Percentiles rank a stretch among this genome's conserved stretches.
Evolutionary conservation across 2,888 invertebrate species (phyloP).

Genomic region (Heliconius charithonia): DNA sequence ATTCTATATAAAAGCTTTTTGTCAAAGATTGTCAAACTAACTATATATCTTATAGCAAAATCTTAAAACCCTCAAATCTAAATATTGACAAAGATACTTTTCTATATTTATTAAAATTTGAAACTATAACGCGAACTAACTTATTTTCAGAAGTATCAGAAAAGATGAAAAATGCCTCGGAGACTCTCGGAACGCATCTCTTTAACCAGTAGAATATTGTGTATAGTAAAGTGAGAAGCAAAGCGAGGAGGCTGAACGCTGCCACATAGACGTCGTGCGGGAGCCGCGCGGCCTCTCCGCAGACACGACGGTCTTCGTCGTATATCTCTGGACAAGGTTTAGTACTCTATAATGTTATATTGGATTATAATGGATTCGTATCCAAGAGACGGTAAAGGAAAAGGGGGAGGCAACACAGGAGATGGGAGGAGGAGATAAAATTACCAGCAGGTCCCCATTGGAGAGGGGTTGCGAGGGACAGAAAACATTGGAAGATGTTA

Average conservation of each 20-base stretch:
- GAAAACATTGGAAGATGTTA: no score
- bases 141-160: constrained; percentile 71
- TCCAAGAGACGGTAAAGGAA: no score
- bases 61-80: no score
- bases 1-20: not conserved
- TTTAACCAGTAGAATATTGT: constrained; percentile 73
- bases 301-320: constrained; percentile 71
- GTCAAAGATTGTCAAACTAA: no score
- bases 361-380: no score
- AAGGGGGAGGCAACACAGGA: no score
- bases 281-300: constrained; percentile 57
- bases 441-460: no score
- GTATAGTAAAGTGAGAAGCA: constrained; percentile 66
- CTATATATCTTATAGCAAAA: no score
- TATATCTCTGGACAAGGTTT: constrained; percentile 63
- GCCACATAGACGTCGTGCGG: constrained; percentile 69
- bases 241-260: constrained; percentile 65
- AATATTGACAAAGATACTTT: not conserved
- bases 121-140: constrained; percentile 52
- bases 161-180: constrained; percentile 76
- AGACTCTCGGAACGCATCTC: constrained; percentile 73
- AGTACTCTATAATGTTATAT: not conserved
- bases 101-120: not conserved
- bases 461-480: no score
- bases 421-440: no score